phyloP scores from a whole-genome alignment of 2,113 vertebrate genomes.

The Charadrius vociferus region DNA sequence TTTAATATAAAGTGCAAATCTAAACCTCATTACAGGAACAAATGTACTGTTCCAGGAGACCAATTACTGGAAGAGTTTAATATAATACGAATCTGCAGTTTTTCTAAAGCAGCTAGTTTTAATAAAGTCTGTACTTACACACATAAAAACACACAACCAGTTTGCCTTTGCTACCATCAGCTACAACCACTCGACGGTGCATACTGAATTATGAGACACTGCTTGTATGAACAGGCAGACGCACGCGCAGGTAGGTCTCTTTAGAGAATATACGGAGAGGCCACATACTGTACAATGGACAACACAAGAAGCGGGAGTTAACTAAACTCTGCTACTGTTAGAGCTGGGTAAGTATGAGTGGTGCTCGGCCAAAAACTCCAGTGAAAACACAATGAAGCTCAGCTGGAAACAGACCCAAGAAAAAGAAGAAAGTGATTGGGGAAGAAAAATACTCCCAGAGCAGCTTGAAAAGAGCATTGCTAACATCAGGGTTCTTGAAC shows the following conservation, averaged over 20 bases:
- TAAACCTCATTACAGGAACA: background rate
- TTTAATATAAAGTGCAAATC: background rate
- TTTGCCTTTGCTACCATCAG: background rate
- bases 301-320: background rate
- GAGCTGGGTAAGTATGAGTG: background rate
- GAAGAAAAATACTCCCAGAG: background rate
- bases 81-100: background rate
- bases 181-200: background rate
- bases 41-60: background rate
- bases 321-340: background rate
- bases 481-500: background rate
- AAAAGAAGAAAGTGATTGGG: background rate
- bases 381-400: background rate
- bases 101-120: conserved; percentile 1
- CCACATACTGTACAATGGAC: background rate
- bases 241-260: background rate
- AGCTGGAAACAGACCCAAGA: background rate
- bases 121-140: background rate
- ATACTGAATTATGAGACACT: background rate
- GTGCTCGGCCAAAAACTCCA: background rate
- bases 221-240: background rate
- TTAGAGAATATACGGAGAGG: rapidly evolving
- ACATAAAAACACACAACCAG: background rate
- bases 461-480: background rate
- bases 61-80: background rate